A percentile compares a stretch with the other conserved stretches of the same genome.
phyloP scores from a whole-genome alignment of 2,113 vertebrate genomes.

The Clinocottus analis region DNA sequence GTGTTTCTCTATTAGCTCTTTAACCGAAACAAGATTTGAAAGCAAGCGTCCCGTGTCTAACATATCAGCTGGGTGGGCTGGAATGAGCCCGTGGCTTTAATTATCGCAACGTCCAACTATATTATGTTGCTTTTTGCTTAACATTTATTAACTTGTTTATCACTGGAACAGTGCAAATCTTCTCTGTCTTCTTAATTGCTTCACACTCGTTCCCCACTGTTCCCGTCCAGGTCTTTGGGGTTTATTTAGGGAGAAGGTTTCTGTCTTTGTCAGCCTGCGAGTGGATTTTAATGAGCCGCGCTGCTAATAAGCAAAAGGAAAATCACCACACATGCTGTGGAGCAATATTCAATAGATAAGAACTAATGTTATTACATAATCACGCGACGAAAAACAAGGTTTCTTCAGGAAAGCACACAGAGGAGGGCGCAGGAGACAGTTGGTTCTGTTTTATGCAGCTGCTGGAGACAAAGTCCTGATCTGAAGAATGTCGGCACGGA shows the following conservation, averaged over 20 bases:
- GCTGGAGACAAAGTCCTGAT: no score
- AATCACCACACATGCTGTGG: slow-evolving; percentile 6
- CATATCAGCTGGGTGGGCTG: slow-evolving; percentile 16
- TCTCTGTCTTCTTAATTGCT: slow-evolving; percentile 43
- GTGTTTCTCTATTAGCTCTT: slow-evolving; percentile 30
- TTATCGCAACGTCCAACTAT: slow-evolving; percentile 14
- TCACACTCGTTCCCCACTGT: background rate
- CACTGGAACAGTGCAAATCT: slow-evolving; percentile 27
- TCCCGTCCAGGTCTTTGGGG: slow-evolving; percentile 36
- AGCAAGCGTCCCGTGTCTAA: slow-evolving; percentile 1
- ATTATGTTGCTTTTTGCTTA: slow-evolving; percentile 16
- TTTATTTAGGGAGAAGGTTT: slow-evolving; percentile 37
- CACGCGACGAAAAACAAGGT: slow-evolving; percentile 31
- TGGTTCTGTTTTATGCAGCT: slow-evolving; percentile 44
- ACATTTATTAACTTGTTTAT: slow-evolving; percentile 32
- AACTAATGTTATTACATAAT: slow-evolving; percentile 55
- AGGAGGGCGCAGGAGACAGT: slow-evolving; percentile 35
- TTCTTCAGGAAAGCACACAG: slow-evolving; percentile 17
- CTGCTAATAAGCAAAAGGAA: slow-evolving; percentile 43
- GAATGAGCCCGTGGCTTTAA: slow-evolving; percentile 27
- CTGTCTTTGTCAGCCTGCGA: slow-evolving; percentile 36
- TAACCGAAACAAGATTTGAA: slow-evolving; percentile 44
- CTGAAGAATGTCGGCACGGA: no score
- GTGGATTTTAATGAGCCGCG: slow-evolving; percentile 57
- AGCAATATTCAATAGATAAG: slow-evolving; percentile 9